Evolutionary conservation across 2,888 invertebrate genomes (phyloP).

Genomic region (Orgyia antiqua): DNA sequence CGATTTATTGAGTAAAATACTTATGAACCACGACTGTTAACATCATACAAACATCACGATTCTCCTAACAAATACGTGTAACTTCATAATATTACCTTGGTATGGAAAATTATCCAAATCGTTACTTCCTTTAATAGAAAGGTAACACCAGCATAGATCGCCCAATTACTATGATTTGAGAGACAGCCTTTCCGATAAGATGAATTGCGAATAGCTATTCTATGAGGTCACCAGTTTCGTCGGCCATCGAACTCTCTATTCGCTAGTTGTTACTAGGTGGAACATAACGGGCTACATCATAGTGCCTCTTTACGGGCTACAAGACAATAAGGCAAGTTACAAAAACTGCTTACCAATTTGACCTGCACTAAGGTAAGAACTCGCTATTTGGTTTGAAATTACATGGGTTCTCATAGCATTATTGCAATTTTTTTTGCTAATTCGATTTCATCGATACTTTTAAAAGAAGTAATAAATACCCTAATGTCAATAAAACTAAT

Average conservation of each 20-base stretch:
- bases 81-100: neutral
- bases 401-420: too few species aligned
- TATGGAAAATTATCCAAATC: too few species aligned
- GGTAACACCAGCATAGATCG: constrained; percentile 28
- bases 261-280: constrained; percentile 54
- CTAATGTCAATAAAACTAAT: too few species aligned
- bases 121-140: too few species aligned
- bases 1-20: constrained; percentile 9
- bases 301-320: constrained; percentile 41
- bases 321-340: constrained; percentile 38
- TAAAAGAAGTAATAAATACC: too few species aligned
- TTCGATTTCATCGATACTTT: too few species aligned
- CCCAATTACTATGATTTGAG: constrained; percentile 34
- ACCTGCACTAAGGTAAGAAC: constrained; percentile 9
- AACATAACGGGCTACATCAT: constrained; percentile 58
- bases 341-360: constrained; percentile 37
- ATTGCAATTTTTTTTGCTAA: too few species aligned
- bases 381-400: too few species aligned
- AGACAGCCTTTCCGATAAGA: constrained; percentile 56
- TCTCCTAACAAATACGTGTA: constrained; percentile 6
- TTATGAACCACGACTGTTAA: constrained; percentile 4
- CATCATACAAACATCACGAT: constrained; percentile 12
- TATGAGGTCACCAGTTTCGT: constrained; percentile 67
- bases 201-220: constrained; percentile 67
- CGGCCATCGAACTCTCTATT: constrained; percentile 64